phyloP scores from a whole-genome alignment of 2,797 vertebrate species.

The Neopelma chrysocephalum region DNA sequence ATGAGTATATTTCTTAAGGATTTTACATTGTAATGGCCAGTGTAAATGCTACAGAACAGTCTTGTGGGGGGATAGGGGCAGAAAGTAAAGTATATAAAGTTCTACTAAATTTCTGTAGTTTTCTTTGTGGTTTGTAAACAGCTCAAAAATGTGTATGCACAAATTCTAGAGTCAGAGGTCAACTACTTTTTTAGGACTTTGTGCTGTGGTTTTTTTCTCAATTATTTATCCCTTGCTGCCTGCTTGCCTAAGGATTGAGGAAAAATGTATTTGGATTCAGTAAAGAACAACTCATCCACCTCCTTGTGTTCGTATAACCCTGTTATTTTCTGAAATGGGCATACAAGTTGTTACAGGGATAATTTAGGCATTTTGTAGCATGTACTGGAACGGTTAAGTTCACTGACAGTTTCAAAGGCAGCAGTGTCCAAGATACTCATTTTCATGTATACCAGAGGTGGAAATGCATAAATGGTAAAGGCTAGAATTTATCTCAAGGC shows the following conservation, averaged over 20 bases:
- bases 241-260: background rate
- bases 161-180: background rate
- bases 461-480: background rate
- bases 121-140: background rate
- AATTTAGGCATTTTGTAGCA: background rate
- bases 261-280: background rate
- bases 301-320: background rate
- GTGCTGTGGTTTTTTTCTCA: rapidly evolving
- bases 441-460: background rate
- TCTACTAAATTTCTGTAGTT: background rate
- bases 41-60: background rate
- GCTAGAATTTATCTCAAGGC: background rate
- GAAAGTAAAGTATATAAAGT: background rate
- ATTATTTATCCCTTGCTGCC: background rate
- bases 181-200: background rate
- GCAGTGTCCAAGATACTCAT: background rate
- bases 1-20: background rate
- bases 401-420: too few species aligned
- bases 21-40: background rate
- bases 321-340: background rate
- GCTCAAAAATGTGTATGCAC: background rate
- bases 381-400: background rate
- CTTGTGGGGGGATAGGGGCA: too few species aligned
- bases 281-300: background rate
- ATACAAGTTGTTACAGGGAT: background rate